Conservation (phyloP, 2,888 invertebrate species). For the Chirona hameri region DNA sequence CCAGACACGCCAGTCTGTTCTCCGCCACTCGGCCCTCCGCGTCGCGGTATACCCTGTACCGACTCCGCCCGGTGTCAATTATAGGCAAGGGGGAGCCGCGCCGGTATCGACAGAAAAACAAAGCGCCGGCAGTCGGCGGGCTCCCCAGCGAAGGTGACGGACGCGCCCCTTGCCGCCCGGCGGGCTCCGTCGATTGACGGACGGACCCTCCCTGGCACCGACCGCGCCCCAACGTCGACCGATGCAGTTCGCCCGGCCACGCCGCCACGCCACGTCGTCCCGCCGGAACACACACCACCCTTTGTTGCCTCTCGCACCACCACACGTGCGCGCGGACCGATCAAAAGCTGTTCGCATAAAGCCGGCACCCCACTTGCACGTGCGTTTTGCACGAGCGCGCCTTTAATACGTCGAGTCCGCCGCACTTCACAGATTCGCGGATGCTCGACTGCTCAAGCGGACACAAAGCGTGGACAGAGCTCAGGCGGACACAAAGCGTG, state of each 20-base stretch:
- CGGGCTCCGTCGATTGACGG: not conserved
- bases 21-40: not conserved
- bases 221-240: too few relatives aligned
- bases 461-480: not conserved
- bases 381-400: not conserved
- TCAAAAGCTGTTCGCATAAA: too few relatives aligned
- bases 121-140: not conserved
- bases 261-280: not conserved
- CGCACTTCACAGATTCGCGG: not conserved
- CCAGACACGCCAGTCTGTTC: not conserved
- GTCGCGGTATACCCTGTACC: not conserved
- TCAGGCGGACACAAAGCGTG: not conserved
- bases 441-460: not conserved
- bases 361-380: not conserved
- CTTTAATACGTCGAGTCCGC: not conserved
- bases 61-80: not conserved
- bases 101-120: not conserved
- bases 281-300: not conserved
- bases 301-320: not conserved
- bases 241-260: too few relatives aligned
- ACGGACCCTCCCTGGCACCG: not conserved
- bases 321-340: not conserved
- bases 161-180: not conserved
- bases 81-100: not conserved
- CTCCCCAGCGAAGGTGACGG: not conserved